Evolutionary conservation across 2,113 vertebrate species (phyloP).

Genomic region (Pluvianellus socialis): DNA sequence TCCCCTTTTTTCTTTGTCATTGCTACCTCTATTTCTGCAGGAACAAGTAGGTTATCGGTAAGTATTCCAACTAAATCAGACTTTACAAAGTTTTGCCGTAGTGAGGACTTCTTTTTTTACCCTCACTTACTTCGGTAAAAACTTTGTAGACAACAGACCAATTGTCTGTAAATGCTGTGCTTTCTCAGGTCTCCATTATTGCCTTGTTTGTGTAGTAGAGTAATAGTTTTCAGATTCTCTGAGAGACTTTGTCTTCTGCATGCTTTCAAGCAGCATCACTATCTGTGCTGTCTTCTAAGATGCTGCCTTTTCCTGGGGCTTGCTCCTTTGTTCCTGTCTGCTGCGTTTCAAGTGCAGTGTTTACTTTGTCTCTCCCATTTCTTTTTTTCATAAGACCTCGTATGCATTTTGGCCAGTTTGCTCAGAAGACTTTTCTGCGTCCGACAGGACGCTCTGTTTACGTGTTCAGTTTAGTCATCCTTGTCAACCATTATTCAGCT

Average conservation of each 20-base stretch:
- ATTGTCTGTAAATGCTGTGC: constrained; percentile 63
- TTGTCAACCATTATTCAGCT: constrained; percentile 10
- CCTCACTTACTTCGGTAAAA: constrained; percentile 69
- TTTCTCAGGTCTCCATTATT: constrained; percentile 60
- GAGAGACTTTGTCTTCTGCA: constrained; percentile 62
- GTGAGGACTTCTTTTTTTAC: constrained; percentile 46
- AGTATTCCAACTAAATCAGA: constrained; percentile 71
- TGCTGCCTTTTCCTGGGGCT: constrained; percentile 62
- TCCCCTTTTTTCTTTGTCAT: constrained; percentile 71
- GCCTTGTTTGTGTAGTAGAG: constrained; percentile 69
- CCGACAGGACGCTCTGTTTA: not conserved
- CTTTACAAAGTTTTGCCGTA: constrained; percentile 77
- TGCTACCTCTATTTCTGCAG: constrained; percentile 77
- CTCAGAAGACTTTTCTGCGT: constrained; percentile 12
- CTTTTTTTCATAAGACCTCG: not conserved
- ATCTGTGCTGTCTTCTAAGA: constrained; percentile 54
- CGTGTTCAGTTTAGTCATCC: not conserved
- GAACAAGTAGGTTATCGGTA: constrained; percentile 77
- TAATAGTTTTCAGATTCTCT: not conserved
- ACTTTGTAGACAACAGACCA: constrained; percentile 72
- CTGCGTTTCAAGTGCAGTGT: constrained; percentile 25
- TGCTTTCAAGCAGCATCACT: constrained; percentile 66
- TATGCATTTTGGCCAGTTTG: constrained; percentile 30
- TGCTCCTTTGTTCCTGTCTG: constrained; percentile 47
- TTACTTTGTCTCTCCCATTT: constrained; percentile 50